These are phyloP conservation scores for Cyanoramphus novaezelandiae DNA, from an alignment of 2,113 vertebrate species.

Conservation along the genomic window DNA sequence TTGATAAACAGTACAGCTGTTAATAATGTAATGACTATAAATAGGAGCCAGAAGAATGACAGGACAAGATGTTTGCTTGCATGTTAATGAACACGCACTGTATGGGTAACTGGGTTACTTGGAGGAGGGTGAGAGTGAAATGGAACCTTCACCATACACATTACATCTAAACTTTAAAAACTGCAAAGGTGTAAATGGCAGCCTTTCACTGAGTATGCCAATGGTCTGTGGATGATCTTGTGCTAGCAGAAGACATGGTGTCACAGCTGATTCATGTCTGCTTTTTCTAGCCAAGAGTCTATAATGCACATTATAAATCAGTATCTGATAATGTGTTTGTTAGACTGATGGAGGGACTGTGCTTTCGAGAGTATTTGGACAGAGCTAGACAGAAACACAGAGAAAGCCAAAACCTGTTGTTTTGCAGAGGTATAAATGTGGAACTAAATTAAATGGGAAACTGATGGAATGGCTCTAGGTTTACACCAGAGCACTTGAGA, in stretches of 20 bases:
- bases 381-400: neutral
- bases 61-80: neutral
- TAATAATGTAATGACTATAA: constrained; percentile 22
- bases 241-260: neutral
- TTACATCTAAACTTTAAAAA: neutral
- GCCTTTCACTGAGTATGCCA: neutral
- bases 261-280: constrained; percentile 11
- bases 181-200: neutral
- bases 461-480: neutral
- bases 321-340: neutral
- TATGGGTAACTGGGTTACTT: neutral
- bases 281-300: constrained; percentile 3
- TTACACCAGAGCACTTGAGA: neutral
- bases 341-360: neutral
- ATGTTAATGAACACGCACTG: neutral
- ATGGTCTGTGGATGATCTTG: neutral
- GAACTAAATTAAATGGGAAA: neutral
- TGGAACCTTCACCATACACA: neutral
- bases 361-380: neutral
- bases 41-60: neutral
- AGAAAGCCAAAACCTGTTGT: neutral
- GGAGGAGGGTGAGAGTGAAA: neutral
- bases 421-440: neutral
- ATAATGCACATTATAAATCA: neutral
- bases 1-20: constrained; percentile 39